These are phyloP conservation scores for Thaleichthys pacificus DNA, from an alignment of 2,797 vertebrate species.

Conservation along the genomic window DNA sequence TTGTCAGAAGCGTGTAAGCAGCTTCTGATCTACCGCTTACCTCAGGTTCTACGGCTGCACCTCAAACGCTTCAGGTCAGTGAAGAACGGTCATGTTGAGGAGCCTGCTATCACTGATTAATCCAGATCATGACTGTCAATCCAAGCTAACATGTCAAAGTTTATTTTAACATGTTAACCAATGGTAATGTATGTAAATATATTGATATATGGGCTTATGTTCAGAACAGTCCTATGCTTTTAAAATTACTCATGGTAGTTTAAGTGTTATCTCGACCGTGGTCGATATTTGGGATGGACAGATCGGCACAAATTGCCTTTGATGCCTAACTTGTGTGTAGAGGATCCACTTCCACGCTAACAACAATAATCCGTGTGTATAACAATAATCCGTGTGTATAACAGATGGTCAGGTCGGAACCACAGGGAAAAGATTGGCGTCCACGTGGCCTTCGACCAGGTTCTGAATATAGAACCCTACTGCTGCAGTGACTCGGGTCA, in stretches of 20 bases:
- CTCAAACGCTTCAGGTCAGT: slow-evolving; percentile 97
- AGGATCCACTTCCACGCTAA: not conserved
- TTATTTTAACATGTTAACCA: not conserved
- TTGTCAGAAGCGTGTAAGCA: slow-evolving; percentile 98
- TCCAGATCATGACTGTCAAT: not conserved
- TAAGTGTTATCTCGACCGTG: too few species aligned
- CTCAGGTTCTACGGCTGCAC: slow-evolving; percentile 99
- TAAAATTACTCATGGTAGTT: too few species aligned
- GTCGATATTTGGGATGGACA: too few species aligned
- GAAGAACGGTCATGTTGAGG: not conserved
- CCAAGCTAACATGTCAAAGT: not conserved
- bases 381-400: slow-evolving; percentile 31
- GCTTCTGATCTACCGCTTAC: slow-evolving; percentile 99
- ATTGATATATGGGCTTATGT: not conserved
- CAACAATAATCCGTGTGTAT: slow-evolving; percentile 2
- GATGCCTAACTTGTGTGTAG: not conserved
- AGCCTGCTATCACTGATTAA: too few species aligned
- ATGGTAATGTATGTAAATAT: not conserved
- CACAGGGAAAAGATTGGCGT: slow-evolving; percentile 99
- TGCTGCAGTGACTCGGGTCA: slow-evolving; percentile 91
- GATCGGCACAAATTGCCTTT: too few species aligned
- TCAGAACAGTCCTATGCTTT: too few species aligned
- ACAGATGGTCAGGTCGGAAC: slow-evolving; percentile 98
- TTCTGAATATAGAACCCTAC: slow-evolving; percentile 98
- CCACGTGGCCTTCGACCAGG: slow-evolving; percentile 98